Evolutionary conservation across 2,888 invertebrate species (phyloP).

Genomic region (Cremastinae sp.): DNA sequence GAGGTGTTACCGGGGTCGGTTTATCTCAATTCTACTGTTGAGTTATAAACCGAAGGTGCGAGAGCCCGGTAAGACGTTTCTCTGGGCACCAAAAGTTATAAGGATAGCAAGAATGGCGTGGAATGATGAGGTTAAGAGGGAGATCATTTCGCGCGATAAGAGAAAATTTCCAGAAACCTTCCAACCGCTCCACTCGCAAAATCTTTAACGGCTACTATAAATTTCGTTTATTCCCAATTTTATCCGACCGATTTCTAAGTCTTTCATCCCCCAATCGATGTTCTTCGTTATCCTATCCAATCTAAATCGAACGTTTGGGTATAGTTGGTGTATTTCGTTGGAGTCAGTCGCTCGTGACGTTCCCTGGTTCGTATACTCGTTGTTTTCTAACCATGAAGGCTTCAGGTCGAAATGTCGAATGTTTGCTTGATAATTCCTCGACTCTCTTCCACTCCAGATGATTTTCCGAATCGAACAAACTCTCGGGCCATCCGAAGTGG

Average conservation of each 20-base stretch:
- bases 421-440: no score
- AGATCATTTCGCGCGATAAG: slow-evolving; percentile 50
- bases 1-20: slow-evolving; percentile 19
- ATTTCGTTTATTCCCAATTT: slow-evolving; percentile 13
- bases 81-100: slow-evolving; percentile 8
- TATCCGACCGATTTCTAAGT: background rate
- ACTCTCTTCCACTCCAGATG: no score
- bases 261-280: background rate
- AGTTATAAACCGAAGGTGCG: slow-evolving; percentile 22
- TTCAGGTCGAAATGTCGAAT: no score
- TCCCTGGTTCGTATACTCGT: no score
- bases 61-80: slow-evolving; percentile 17
- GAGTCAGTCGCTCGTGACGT: no score
- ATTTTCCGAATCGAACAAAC: no score
- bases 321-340: no score
- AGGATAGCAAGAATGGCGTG: slow-evolving; percentile 1
- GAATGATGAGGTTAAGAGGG: slow-evolving; percentile 40
- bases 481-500: no score
- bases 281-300: background rate
- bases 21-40: slow-evolving; percentile 16
- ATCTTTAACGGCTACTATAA: slow-evolving; percentile 30
- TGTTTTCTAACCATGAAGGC: no score
- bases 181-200: slow-evolving; percentile 31
- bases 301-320: slow-evolving; percentile 10
- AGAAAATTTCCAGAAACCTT: slow-evolving; percentile 29